Percentiles rank a stretch among this genome's conserved stretches.
These are phyloP conservation scores for Myotis myotis DNA, from an alignment of 2,797 vertebrate species.

Conservation along the genomic window DNA sequence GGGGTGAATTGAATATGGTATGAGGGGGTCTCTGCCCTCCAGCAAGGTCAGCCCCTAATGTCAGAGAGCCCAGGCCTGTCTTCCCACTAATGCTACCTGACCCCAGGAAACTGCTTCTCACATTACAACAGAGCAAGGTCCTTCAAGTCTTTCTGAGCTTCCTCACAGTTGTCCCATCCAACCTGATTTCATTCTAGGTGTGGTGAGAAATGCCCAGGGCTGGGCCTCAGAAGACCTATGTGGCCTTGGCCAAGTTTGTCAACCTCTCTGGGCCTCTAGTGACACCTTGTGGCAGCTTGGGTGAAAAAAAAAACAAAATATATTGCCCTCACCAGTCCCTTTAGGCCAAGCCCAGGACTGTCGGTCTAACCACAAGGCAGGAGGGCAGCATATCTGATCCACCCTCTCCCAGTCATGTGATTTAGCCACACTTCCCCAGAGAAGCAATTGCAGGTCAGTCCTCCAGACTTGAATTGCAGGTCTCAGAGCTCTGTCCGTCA, in stretches of 20 bases:
- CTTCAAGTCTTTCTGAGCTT: not conserved
- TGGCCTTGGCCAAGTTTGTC: slow-evolving; percentile 59
- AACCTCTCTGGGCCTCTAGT: slow-evolving; percentile 67
- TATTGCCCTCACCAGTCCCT: not conserved
- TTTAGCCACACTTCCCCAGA: not conserved
- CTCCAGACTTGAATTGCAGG: not conserved
- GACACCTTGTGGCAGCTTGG: slow-evolving; percentile 61
- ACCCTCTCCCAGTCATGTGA: not conserved
- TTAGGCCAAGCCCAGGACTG: not conserved
- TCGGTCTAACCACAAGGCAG: not conserved
- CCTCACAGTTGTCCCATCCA: not conserved
- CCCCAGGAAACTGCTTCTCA: not conserved
- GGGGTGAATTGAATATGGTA: not conserved
- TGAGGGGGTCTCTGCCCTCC: not conserved
- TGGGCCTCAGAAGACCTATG: slow-evolving; percentile 28
- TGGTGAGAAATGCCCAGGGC: not conserved
- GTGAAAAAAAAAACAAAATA: not conserved
- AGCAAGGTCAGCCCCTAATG: not conserved
- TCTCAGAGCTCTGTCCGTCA: not conserved
- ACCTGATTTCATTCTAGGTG: not conserved
- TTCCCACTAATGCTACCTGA: not conserved
- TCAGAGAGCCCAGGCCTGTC: not conserved
- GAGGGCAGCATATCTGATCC: not conserved
- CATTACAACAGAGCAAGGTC: not conserved
- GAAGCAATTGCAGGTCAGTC: not conserved